phyloP scores from a whole-genome alignment of 2,888 invertebrate species.

The Neoascia interrupta region DNA sequence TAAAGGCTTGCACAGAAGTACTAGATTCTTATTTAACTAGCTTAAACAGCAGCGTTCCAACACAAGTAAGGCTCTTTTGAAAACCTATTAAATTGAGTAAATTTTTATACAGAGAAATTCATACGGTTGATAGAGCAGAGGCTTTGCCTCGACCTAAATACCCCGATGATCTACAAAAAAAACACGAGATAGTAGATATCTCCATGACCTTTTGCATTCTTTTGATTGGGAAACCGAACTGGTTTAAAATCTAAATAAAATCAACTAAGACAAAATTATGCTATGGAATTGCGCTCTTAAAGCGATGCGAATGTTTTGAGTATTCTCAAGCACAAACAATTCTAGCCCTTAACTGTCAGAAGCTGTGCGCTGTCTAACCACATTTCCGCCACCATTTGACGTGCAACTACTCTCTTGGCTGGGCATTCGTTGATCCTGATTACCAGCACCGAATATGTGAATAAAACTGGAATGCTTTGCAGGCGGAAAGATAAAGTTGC shows the following conservation, averaged over 20 bases:
- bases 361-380: constrained; percentile 15
- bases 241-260: neutral
- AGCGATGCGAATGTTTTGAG: constrained; percentile 39
- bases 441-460: constrained; percentile 75
- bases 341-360: constrained; percentile 53
- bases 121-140: no score
- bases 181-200: no score
- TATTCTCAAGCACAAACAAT: constrained; percentile 27
- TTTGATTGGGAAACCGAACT: no score
- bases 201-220: no score
- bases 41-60: no score
- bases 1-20: no score
- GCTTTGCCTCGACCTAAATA: no score
- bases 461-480: constrained; percentile 79
- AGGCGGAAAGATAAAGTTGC: constrained; percentile 78
- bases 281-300: constrained; percentile 32
- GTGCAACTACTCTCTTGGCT: constrained; percentile 37
- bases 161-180: no score
- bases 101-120: no score
- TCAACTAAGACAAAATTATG: neutral
- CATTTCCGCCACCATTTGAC: constrained; percentile 35
- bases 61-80: no score
- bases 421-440: constrained; percentile 42
- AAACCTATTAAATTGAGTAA: no score
- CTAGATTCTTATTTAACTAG: no score